These are phyloP conservation scores for Regulus satrapa DNA, from an alignment of 2,113 vertebrate species.

Conservation along the genomic window DNA sequence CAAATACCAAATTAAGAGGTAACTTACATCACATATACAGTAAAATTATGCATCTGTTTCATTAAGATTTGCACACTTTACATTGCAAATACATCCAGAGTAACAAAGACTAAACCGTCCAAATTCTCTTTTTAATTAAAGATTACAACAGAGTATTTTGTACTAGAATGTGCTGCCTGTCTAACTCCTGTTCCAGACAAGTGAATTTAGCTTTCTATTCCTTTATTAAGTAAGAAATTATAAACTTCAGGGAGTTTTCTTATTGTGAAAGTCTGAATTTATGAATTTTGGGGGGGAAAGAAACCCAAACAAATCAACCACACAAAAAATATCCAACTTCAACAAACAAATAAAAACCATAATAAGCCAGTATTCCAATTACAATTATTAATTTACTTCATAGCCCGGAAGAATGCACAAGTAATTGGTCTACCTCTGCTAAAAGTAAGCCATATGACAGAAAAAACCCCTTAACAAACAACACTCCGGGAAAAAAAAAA, in stretches of 20 bases:
- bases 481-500: background rate
- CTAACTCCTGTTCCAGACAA: background rate
- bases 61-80: background rate
- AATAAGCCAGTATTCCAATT: background rate
- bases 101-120: background rate
- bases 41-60: background rate
- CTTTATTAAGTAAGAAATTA: background rate
- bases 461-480: background rate
- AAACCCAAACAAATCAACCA: background rate
- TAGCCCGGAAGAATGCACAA: background rate
- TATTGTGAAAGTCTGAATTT: background rate
- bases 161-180: background rate
- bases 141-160: background rate
- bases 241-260: background rate
- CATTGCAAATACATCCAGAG: background rate
- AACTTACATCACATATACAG: background rate
- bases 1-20: background rate
- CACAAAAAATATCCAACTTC: background rate
- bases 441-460: background rate
- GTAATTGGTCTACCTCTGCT: background rate
- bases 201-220: background rate
- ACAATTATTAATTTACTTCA: background rate
- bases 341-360: background rate
- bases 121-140: background rate
- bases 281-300: rapidly evolving